These are phyloP conservation scores for Thunnus albacares DNA, from an alignment of 2,797 vertebrate genomes.

Conservation along the genomic window DNA sequence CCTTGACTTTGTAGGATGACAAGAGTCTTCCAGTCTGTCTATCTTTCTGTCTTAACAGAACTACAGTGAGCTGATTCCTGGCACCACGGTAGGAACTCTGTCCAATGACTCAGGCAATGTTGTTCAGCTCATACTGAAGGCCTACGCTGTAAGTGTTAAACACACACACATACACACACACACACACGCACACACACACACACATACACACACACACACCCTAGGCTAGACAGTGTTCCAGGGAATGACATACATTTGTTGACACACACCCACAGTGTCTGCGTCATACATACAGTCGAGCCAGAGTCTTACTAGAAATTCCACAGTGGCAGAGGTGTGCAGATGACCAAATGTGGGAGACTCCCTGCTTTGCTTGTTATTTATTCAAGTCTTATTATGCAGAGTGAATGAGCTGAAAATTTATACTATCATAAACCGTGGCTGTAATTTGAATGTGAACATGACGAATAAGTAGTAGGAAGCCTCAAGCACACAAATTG, in stretches of 20 bases:
- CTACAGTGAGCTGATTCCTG: slow-evolving; percentile 98
- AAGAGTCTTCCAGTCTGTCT: background rate
- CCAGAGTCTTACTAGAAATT: slow-evolving; percentile 44
- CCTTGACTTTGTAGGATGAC: background rate
- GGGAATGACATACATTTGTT: slow-evolving; percentile 68
- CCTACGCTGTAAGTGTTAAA: slow-evolving; percentile 90
- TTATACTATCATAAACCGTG: background rate
- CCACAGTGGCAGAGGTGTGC: slow-evolving; percentile 39
- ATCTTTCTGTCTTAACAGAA: slow-evolving; percentile 84
- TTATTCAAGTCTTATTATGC: background rate
- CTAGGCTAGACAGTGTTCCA: slow-evolving; percentile 62
- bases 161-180: slow-evolving; percentile 56
- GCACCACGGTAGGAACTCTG: slow-evolving; percentile 94
- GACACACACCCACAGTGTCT: slow-evolving; percentile 71
- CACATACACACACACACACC: slow-evolving; percentile 42
- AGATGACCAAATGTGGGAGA: slow-evolving; percentile 52
- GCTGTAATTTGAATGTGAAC: background rate
- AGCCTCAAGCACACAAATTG: background rate
- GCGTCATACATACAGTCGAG: slow-evolving; percentile 60
- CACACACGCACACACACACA: slow-evolving; percentile 51
- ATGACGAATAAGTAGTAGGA: no score
- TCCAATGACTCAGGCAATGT: slow-evolving; percentile 94
- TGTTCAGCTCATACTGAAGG: slow-evolving; percentile 94
- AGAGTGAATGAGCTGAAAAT: slow-evolving; percentile 18
- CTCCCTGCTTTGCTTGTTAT: slow-evolving; percentile 25